Percentiles rank a stretch among this genome's conserved stretches.
Conservation (phyloP, 2,888 invertebrate species). For the Melieria omissa region DNA sequence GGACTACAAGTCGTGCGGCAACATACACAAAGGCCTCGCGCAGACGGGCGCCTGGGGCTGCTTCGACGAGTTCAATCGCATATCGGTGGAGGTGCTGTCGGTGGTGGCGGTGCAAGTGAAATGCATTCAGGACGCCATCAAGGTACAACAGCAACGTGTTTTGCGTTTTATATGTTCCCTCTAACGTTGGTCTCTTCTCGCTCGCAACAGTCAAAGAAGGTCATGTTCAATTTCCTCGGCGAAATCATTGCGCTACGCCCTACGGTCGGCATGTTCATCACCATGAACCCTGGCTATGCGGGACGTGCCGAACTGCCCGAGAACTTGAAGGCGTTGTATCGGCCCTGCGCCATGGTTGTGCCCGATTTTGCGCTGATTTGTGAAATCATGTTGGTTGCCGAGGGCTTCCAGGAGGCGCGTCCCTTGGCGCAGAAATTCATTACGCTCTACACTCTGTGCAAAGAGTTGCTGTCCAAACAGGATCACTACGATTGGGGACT, state of each 20-base stretch:
- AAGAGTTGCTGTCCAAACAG: conserved; percentile 90
- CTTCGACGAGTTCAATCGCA: conserved; percentile 96
- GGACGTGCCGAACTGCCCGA: conserved; percentile 91
- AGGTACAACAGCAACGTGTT: conserved; percentile 57
- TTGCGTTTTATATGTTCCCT: conserved; percentile 4
- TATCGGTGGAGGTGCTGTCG: conserved; percentile 93
- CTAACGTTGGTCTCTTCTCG: background rate
- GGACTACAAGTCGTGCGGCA: conserved; percentile 95
- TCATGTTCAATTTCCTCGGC: conserved; percentile 85
- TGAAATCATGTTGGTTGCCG: conserved; percentile 96
- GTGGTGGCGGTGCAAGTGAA: conserved; percentile 96
- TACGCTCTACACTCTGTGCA: conserved; percentile 89
- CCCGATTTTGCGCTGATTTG: conserved; percentile 96
- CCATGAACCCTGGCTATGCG: conserved; percentile 97
- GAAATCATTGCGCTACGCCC: conserved; percentile 79
- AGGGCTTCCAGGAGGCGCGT: conserved; percentile 93
- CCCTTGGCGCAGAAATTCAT: conserved; percentile 92
- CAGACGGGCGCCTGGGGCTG: conserved; percentile 91
- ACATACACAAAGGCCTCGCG: conserved; percentile 86
- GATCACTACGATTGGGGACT: conserved; percentile 98
- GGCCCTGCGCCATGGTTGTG: conserved; percentile 96
- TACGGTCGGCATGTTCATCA: conserved; percentile 92
- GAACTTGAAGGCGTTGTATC: conserved; percentile 77
- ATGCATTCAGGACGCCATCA: conserved; percentile 86
- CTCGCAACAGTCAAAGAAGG: conserved; percentile 71